Evolutionary conservation across 1,140 invertebrate genomes (phyloP), one percentile per base, ranked within the genome.

Genomic region (Bradynema listronoti): DNA sequence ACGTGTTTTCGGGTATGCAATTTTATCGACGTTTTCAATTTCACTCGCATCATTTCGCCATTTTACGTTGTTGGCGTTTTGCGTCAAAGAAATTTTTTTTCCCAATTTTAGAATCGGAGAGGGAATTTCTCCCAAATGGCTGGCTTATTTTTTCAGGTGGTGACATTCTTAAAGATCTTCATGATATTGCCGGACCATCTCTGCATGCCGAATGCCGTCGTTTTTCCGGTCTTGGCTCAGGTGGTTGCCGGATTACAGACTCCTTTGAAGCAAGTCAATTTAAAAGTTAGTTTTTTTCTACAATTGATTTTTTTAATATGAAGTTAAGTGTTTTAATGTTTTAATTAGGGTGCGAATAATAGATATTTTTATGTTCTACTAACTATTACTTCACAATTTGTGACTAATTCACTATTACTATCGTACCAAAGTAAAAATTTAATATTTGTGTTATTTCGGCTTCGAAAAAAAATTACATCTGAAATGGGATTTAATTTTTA

Each of bases 1-100:
- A 61, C 19, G 59, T 61, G 56, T 30, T 61, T 33, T 61, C 59
- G 0, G 59, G 59, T 61, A n/a, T n/a, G n/a, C n/a, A n/a, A n/a
- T n/a, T n/a, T n/a, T n/a, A n/a, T n/a, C n/a, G n/a, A n/a, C n/a
- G n/a, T n/a, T n/a, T n/a, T n/a, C n/a, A n/a, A n/a, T n/a, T n/a
- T n/a, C n/a, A n/a, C n/a, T n/a, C n/a, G n/a, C n/a, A n/a, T n/a
- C n/a, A n/a, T n/a, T n/a, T n/a, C n/a, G n/a, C n/a, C 29, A 25
- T 27, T 56, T 30, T 56, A 19, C 24, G 4, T 1, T 33, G 7
- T 57, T 7, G 19, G 24, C 24, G 9, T 43, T 46, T 16, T 11
- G 11, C 27, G 14, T 57, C 25, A 11, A 2, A 6, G 14, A 25
- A 56, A 14, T 58, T 60, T 27, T 60, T 60, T 39, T 1, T 11